phyloP scores from a whole-genome alignment of 2,888 invertebrate genomes.

The Taphrorychus bicolor region DNA sequence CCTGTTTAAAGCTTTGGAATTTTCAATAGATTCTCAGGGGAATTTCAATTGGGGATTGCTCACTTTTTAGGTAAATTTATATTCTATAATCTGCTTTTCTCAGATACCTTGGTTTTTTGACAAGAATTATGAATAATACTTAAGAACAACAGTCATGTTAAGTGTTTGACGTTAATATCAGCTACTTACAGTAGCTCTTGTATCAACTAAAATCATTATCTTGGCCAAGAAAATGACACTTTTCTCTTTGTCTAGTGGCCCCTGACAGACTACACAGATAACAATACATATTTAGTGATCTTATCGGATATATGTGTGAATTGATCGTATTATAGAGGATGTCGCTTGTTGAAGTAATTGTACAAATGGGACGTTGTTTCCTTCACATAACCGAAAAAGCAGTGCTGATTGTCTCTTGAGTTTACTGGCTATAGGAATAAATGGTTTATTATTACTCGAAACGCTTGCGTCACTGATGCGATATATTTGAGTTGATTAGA shows the following conservation, averaged over 20 bases:
- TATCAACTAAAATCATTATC: neutral
- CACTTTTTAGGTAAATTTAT: neutral
- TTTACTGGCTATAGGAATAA: neutral
- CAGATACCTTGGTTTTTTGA: too few species aligned
- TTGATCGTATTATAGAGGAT: neutral
- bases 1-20: neutral
- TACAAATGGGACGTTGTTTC: neutral
- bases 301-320: neutral
- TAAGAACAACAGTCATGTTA: too few species aligned
- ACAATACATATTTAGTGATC: neutral
- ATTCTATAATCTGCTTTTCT: neutral
- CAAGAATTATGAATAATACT: too few species aligned
- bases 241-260: neutral
- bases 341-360: neutral
- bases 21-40: neutral
- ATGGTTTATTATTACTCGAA: slow-evolving; percentile 1
- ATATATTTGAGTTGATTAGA: neutral
- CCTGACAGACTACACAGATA: neutral
- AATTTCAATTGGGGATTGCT: neutral
- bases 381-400: neutral
- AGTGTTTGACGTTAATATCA: slow-evolving; percentile 1
- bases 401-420: neutral
- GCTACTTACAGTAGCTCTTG: neutral
- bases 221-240: neutral
- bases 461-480: neutral